These are phyloP conservation scores for Uloborus diversus DNA, from an alignment of 1,140 invertebrate species.

Conservation along the genomic window DNA sequence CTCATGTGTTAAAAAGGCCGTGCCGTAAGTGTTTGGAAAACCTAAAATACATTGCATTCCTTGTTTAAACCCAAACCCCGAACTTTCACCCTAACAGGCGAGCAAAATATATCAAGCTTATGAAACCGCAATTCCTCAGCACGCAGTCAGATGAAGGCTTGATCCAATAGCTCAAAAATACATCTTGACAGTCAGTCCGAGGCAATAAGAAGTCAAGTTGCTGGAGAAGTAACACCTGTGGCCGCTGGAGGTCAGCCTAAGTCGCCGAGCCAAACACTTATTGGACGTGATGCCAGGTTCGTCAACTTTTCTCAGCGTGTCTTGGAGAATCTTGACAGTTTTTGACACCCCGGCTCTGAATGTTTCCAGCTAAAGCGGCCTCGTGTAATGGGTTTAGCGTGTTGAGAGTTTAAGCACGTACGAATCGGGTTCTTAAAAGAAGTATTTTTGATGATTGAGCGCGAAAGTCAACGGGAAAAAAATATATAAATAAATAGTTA, in stretches of 20 bases:
- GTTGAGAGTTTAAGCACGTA: not conserved
- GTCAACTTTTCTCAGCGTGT: slow-evolving; percentile 45
- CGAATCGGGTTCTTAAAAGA: not conserved
- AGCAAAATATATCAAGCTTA: slow-evolving; percentile 37
- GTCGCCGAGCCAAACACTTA: slow-evolving; percentile 50
- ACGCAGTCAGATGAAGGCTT: slow-evolving; percentile 23
- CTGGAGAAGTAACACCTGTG: slow-evolving; percentile 47
- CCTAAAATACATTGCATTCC: too few species aligned
- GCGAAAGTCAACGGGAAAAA: too few species aligned
- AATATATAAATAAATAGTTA: too few species aligned
- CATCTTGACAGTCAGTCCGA: slow-evolving; percentile 41
- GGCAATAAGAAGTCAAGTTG: slow-evolving; percentile 32
- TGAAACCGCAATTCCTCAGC: not conserved
- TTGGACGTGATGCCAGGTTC: slow-evolving; percentile 49
- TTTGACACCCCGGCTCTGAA: slow-evolving; percentile 37
- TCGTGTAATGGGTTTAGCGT: slow-evolving; percentile 40
- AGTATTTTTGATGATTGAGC: too few species aligned
- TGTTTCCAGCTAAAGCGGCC: slow-evolving; percentile 9
- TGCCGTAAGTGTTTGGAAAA: too few species aligned
- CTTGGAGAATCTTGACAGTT: slow-evolving; percentile 40
- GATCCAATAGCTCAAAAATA: slow-evolving; percentile 7
- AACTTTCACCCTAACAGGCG: not conserved
- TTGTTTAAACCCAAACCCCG: too few species aligned
- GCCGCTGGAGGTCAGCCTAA: slow-evolving; percentile 47
- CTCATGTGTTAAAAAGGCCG: too few species aligned